Conservation (phyloP, 1,140 invertebrate genomes). For the Hyphantria cunea region DNA sequence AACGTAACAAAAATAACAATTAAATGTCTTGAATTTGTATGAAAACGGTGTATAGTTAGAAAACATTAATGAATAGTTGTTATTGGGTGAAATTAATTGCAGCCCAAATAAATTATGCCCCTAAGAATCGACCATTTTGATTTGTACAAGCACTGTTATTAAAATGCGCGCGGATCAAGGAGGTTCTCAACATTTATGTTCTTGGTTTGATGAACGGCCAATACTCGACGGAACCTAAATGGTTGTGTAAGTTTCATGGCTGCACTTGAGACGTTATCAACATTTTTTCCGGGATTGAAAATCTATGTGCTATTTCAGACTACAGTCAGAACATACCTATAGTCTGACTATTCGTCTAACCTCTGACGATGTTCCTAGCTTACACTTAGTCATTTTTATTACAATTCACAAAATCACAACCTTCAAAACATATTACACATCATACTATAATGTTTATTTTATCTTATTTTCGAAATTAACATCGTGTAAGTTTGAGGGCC, state of each 20-base stretch:
- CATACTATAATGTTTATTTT: background rate
- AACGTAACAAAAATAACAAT: constrained; percentile 37
- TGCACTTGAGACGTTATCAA: too few species aligned
- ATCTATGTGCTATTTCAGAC: too few species aligned
- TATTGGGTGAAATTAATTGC: constrained; percentile 72
- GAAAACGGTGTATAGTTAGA: constrained; percentile 44
- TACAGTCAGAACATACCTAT: too few species aligned
- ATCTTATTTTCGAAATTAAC: background rate
- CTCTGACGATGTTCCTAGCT: too few species aligned
- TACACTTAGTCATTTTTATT: too few species aligned
- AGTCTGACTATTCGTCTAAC: too few species aligned
- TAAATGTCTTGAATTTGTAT: constrained; percentile 33
- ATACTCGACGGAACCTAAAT: too few species aligned
- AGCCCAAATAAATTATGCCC: constrained; percentile 58
- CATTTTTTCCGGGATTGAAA: too few species aligned
- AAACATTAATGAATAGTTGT: constrained; percentile 69
- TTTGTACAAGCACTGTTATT: constrained; percentile 64
- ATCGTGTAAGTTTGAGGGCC: constrained; percentile 11
- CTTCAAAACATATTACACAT: too few species aligned
- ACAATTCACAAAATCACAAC: too few species aligned
- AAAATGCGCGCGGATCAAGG: constrained; percentile 37
- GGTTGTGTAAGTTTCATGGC: too few species aligned
- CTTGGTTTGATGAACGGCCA: too few species aligned
- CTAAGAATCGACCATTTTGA: constrained; percentile 55
- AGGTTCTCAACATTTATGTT: constrained; percentile 16